Percentiles rank a stretch among this genome's conserved stretches.
Conservation (phyloP, 1,140 invertebrate species). For the Drosophila prosaltans region DNA sequence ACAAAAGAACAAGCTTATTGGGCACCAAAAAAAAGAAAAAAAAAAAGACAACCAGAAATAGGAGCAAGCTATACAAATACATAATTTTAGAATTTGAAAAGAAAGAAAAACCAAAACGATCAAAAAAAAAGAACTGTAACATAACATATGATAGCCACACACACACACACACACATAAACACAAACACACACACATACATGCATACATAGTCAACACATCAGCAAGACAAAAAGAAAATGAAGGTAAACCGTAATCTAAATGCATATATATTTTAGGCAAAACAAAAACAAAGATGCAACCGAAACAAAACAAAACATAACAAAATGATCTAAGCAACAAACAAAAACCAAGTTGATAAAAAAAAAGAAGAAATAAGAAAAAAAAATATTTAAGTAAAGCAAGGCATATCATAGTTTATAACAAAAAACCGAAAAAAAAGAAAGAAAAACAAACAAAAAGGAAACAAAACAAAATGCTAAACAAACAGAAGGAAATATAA, state of each 20-base stretch:
- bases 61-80: conserved; percentile 50
- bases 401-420: conserved; percentile 81
- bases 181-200: conserved; percentile 29
- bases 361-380: conserved; percentile 46
- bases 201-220: conserved; percentile 34
- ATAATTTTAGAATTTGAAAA: conserved; percentile 65
- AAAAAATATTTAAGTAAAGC: conserved; percentile 77
- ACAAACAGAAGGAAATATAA: conserved; percentile 5
- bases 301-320: conserved; percentile 16
- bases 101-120: neutral
- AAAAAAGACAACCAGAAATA: conserved; percentile 18
- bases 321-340: conserved; percentile 20
- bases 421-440: conserved; percentile 47
- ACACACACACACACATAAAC: neutral
- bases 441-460: conserved; percentile 19
- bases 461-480: conserved; percentile 21
- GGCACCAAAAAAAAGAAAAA: conserved; percentile 83
- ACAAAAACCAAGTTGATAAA: conserved; percentile 50
- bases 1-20: conserved; percentile 60
- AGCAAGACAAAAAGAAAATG: conserved; percentile 29
- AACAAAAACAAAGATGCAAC: neutral
- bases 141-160: conserved; percentile 7
- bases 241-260: conserved; percentile 33
- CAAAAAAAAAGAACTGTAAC: conserved; percentile 20
- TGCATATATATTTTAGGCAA: neutral